Evolutionary conservation across 1,140 invertebrate species (phyloP).

Genomic region (Ips nitidus): DNA sequence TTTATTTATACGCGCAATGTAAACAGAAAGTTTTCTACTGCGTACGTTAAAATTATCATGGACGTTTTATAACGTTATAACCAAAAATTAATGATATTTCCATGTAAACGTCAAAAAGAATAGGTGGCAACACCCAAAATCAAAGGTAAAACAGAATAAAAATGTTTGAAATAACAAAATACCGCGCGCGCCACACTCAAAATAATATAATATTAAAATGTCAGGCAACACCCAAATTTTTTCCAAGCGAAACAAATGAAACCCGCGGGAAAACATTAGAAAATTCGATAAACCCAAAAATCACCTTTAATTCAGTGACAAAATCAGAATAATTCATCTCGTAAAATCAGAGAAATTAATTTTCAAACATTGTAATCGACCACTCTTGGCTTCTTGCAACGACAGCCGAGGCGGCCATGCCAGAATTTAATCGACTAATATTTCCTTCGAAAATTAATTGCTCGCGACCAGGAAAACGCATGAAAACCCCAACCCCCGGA

Average conservation of each 20-base stretch:
- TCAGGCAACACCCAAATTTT: slow-evolving; percentile 47
- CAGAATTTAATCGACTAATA: slow-evolving; percentile 39
- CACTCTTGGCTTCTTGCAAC: slow-evolving; percentile 17
- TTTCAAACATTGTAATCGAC: slow-evolving; percentile 37
- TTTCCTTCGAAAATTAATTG: slow-evolving; percentile 38
- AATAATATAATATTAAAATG: slow-evolving; percentile 50
- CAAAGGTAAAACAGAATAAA: background rate
- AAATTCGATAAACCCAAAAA: slow-evolving; percentile 35
- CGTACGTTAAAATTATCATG: too few species aligned
- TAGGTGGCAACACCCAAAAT: too few species aligned
- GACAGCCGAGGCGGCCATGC: slow-evolving; percentile 41
- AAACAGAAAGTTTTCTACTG: too few species aligned
- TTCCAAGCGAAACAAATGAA: slow-evolving; percentile 31
- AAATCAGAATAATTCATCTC: slow-evolving; percentile 12
- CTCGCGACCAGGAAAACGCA: slow-evolving; percentile 27
- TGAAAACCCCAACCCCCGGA: slow-evolving; percentile 7
- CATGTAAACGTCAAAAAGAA: too few species aligned
- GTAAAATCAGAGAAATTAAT: slow-evolving; percentile 43
- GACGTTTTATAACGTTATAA: too few species aligned
- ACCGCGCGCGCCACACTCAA: slow-evolving; percentile 48
- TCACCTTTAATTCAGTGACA: slow-evolving; percentile 39
- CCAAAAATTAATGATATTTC: too few species aligned
- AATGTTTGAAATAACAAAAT: slow-evolving; percentile 18
- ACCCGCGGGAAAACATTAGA: slow-evolving; percentile 21
- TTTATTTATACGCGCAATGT: too few species aligned